Conservation (phyloP, 2,888 invertebrate genomes). For the Seladonia tumulorum region DNA sequence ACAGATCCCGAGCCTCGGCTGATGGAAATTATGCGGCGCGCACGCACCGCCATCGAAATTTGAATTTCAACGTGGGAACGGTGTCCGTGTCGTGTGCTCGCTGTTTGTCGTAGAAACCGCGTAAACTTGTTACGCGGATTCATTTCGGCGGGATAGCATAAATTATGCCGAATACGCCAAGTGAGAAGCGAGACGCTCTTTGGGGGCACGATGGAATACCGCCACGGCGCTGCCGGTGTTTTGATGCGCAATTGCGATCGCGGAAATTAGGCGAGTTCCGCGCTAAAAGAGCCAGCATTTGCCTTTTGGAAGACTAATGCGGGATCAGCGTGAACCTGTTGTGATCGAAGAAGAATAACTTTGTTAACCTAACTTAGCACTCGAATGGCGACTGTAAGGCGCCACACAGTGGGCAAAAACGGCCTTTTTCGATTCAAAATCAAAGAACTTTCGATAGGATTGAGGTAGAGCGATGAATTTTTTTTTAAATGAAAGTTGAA, state of each 20-base stretch:
- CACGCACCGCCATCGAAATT: slow-evolving; percentile 45
- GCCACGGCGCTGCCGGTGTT: too few relatives aligned
- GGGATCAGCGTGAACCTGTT: too few relatives aligned
- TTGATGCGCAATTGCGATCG: neutral
- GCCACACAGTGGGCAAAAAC: too few relatives aligned
- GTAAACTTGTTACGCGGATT: slow-evolving; percentile 13
- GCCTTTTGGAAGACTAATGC: neutral
- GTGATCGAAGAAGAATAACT: too few relatives aligned
- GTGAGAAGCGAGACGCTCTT: neutral
- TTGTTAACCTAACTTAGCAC: too few relatives aligned
- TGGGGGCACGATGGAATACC: neutral
- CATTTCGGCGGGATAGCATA: slow-evolving; percentile 12
- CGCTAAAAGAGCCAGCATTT: neutral
- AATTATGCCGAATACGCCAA: neutral
- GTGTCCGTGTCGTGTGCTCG: neutral
- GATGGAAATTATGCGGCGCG: slow-evolving; percentile 47
- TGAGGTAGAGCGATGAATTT: too few relatives aligned
- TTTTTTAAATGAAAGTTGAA: too few relatives aligned
- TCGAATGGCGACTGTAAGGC: too few relatives aligned
- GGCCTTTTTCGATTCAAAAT: too few relatives aligned
- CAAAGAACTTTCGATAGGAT: too few relatives aligned
- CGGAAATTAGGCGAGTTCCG: neutral
- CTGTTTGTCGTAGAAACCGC: slow-evolving; percentile 22
- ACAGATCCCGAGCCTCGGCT: slow-evolving; percentile 44
- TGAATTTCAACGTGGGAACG: slow-evolving; percentile 58